These are phyloP conservation scores for Cottus gobio DNA, from an alignment of 2,113 vertebrate species.

Conservation along the genomic window DNA sequence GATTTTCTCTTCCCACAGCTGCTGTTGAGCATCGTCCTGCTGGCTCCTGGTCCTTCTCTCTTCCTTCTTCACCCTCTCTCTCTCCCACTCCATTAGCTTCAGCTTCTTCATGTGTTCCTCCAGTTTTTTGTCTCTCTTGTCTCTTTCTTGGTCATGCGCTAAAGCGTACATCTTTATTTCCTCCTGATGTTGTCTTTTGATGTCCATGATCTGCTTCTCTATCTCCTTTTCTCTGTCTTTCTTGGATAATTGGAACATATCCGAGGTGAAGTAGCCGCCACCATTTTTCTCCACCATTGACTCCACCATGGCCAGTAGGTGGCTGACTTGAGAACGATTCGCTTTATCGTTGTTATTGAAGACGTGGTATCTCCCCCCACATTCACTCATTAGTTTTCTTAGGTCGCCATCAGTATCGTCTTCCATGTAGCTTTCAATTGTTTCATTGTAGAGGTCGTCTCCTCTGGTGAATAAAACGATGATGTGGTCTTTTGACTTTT, in stretches of 20 bases:
- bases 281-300: slow-evolving; percentile 48
- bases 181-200: slow-evolving; percentile 14
- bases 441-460: slow-evolving; percentile 36
- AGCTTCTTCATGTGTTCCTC: not conserved
- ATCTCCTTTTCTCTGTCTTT: slow-evolving; percentile 34
- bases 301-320: slow-evolving; percentile 50
- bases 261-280: slow-evolving; percentile 35
- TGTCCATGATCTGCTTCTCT: slow-evolving; percentile 41
- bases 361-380: slow-evolving; percentile 48
- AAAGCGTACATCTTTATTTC: not conserved
- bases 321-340: slow-evolving; percentile 46
- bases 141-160: not conserved
- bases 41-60: not conserved
- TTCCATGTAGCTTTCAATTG: slow-evolving; percentile 9
- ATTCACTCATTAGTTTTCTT: not conserved
- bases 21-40: not conserved
- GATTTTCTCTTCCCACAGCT: not conserved
- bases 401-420: not conserved
- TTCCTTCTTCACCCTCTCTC: not conserved
- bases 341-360: slow-evolving; percentile 43
- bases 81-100: not conserved
- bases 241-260: slow-evolving; percentile 48
- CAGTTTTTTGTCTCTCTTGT: not conserved
- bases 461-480: slow-evolving; percentile 63
- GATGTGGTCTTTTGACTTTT: slow-evolving; percentile 48